These are phyloP conservation scores for Drosophila gunungcola DNA, from an alignment of 1,140 invertebrate species.

Conservation along the genomic window DNA sequence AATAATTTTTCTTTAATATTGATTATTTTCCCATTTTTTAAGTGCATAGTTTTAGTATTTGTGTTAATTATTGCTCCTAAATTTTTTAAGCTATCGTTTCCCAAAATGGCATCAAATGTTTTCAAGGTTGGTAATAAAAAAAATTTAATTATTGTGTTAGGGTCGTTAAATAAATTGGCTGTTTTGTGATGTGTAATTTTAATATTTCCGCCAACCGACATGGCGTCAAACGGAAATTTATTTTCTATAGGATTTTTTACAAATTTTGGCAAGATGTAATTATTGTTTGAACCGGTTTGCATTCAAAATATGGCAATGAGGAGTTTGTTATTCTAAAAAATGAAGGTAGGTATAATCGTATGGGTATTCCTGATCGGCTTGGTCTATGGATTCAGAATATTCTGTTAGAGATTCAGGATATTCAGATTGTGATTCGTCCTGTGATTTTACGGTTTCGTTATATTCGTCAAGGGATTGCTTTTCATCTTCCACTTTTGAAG, in stretches of 20 bases:
- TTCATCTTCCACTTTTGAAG: slow-evolving; percentile 1
- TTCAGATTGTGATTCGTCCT: neutral
- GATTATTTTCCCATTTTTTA: slow-evolving; percentile 1
- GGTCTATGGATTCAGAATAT: neutral
- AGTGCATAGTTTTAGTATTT: neutral
- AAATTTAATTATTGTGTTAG: slow-evolving; percentile 24
- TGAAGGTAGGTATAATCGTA: neutral
- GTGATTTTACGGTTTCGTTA: neutral
- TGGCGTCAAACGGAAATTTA: neutral
- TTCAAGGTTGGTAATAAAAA: slow-evolving; percentile 32
- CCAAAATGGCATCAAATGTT: slow-evolving; percentile 38
- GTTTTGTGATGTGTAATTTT: slow-evolving; percentile 20
- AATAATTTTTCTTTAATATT: neutral
- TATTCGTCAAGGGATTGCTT: neutral
- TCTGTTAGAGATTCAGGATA: neutral
- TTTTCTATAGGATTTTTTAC: slow-evolving; percentile 26
- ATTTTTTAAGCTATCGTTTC: slow-evolving; percentile 38
- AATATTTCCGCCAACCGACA: neutral
- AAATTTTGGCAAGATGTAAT: slow-evolving; percentile 43
- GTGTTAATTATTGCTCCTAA: slow-evolving; percentile 17
- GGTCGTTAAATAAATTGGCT: slow-evolving; percentile 31
- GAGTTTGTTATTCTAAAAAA: slow-evolving; percentile 20
- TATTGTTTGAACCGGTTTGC: slow-evolving; percentile 35
- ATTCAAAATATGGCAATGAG: slow-evolving; percentile 52
- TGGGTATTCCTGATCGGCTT: slow-evolving; percentile 3